These are phyloP conservation scores for Sturnira hondurensis DNA, from an alignment of 2,113 vertebrate genomes.

Conservation along the genomic window DNA sequence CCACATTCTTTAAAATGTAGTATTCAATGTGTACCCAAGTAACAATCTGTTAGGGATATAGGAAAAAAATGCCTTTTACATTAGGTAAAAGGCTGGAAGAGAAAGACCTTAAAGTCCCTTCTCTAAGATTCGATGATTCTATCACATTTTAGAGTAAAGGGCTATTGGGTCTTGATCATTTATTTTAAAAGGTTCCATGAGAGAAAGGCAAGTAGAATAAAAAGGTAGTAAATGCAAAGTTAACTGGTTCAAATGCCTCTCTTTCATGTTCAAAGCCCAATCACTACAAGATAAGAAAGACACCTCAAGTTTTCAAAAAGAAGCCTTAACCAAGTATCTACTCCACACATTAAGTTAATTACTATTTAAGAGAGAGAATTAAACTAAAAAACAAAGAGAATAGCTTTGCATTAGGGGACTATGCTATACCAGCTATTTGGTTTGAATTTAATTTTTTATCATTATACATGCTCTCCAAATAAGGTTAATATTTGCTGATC, in stretches of 20 bases:
- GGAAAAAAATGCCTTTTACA: not conserved
- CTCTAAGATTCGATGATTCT: conserved; percentile 11
- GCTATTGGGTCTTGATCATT: not conserved
- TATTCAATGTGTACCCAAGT: conserved; percentile 5
- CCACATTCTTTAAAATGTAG: not conserved
- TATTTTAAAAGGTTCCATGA: conserved; percentile 24
- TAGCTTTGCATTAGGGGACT: not conserved
- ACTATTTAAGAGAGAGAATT: conserved; percentile 29
- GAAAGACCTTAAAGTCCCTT: not conserved
- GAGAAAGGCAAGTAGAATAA: conserved; percentile 26
- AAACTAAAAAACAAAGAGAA: not conserved
- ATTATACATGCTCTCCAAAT: conserved; percentile 16
- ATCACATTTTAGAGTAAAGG: conserved; percentile 8
- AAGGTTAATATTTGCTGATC: conserved; percentile 47
- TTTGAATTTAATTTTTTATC: conserved; percentile 11
- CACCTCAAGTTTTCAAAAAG: not conserved
- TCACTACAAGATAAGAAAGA: not conserved
- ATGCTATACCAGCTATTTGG: not conserved
- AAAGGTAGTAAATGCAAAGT: conserved; percentile 17
- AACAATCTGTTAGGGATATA: conserved; percentile 16
- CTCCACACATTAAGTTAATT: conserved; percentile 14
- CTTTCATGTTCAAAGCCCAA: conserved; percentile 18
- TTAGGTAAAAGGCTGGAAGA: not conserved
- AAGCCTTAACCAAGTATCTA: conserved; percentile 28
- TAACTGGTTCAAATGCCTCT: conserved; percentile 11